Conservation (phyloP, 2,113 vertebrate genomes). For the Rafetus swinhoei region DNA sequence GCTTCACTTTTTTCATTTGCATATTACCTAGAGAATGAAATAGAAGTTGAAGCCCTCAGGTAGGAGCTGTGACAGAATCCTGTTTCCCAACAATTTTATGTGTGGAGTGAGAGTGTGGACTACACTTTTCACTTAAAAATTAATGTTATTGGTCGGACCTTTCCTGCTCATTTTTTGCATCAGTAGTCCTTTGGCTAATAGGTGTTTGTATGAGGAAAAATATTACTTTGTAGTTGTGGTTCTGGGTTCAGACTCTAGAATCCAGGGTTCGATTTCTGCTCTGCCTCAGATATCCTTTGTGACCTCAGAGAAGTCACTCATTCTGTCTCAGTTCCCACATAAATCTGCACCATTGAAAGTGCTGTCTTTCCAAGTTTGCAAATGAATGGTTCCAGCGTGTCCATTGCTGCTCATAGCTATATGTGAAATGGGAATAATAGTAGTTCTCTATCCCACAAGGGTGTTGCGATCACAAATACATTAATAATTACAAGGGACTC, state of each 20-base stretch:
- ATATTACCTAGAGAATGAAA: neutral
- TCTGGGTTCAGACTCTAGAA: neutral
- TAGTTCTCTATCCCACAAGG: neutral
- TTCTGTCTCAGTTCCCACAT: neutral
- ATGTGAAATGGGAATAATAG: neutral
- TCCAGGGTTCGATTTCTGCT: neutral
- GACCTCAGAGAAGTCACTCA: neutral
- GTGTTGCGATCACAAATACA: neutral
- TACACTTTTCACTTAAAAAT: neutral
- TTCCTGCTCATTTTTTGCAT: neutral
- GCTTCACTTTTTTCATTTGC: neutral
- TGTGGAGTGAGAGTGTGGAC: neutral
- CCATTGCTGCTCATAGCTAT: too few species aligned
- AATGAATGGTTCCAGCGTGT: too few species aligned
- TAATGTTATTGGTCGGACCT: neutral
- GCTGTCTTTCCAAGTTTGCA: too few species aligned
- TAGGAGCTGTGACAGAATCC: neutral
- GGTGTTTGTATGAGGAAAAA: fast-evolving
- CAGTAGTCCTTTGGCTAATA: neutral
- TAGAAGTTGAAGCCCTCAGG: constrained; percentile 1
- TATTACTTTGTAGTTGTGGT: neutral
- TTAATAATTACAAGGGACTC: neutral
- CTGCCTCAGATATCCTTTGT: neutral
- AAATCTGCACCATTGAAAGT: too few species aligned
- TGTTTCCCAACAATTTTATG: neutral